Base-by-base conservation (phyloP, 1,140 invertebrate species). In the Melipona quadrifasciata region DNA sequence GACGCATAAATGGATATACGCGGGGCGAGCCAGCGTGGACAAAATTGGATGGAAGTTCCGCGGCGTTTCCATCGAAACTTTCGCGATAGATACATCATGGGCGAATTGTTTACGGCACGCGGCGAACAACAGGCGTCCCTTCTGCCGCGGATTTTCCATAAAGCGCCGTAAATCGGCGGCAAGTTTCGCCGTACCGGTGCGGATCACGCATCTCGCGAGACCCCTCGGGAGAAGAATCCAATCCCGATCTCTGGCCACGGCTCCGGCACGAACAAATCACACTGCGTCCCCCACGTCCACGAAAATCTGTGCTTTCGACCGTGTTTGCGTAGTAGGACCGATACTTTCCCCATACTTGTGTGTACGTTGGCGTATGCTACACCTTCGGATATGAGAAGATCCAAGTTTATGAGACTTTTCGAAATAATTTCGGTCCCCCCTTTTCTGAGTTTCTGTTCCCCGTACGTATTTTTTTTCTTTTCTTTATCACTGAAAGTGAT, bases 41-140 rank as follows among this genome's bases (percentile, higher is more conserved):
- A 55, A 85, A 82, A 88, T 85, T 79, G 77, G 80, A 87, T 85
- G 72, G 39, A 88, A 88, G 76, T 88, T 88, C 65, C 17, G n/a
- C 72, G 58, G 81, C 34, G 53, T 84, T 89, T 86, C 77, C 73
- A 81, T 89, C 81, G 80, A 89, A 89, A 89, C 77, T 89, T 89
- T 71, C 51, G 14, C 68, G 76, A 88, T 64, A 39, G 77, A 89
- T 89, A 71, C 68, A 84, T 86, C 68, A 65, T 53, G 27, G 64
- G 77, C 39, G 79, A 65, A 89, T 84, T 89, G 73, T 80, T 89
- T 86, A 73, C 77, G 73, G 34, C 8, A 67, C 72, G n/a, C 27
- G 19, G 47, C 51, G 34, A 61, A 75, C 53, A 61, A 76, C 74
- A 57, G 16, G 53, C 47, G 21, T 39, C 24, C n/a, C 19, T 53